phyloP scores from a whole-genome alignment of 2,888 invertebrate genomes.

The Yponomeuta cagnagella region DNA sequence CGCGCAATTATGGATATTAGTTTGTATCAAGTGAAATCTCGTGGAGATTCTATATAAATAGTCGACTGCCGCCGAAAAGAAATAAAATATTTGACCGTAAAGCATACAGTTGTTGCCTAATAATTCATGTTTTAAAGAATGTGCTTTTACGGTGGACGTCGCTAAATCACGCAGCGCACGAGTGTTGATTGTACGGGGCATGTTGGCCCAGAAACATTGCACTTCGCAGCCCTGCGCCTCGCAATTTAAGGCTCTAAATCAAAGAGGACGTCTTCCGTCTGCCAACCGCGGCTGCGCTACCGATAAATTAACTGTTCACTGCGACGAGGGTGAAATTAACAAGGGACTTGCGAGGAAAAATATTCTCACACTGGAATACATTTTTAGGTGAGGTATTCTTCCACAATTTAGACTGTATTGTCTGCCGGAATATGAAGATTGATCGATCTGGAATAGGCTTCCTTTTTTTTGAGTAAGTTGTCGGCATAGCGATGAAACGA shows the following conservation, averaged over 20 bases:
- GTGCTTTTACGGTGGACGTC: background rate
- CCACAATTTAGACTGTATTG: background rate
- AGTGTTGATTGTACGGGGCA: constrained; percentile 39
- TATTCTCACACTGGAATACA: background rate
- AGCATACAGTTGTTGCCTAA: background rate
- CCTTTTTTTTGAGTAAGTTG: background rate
- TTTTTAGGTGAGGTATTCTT: background rate
- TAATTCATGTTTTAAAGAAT: constrained; percentile 8
- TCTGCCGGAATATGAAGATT: background rate
- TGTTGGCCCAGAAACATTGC: constrained; percentile 46
- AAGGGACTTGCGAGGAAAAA: background rate
- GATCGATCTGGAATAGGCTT: background rate
- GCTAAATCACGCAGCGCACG: constrained; percentile 15
- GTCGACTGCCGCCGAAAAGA: background rate
- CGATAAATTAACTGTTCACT: constrained; percentile 57
- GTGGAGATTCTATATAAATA: background rate
- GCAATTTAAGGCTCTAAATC: constrained; percentile 73
- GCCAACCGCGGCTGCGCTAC: constrained; percentile 48
- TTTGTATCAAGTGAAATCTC: background rate
- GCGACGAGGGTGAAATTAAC: constrained; percentile 8
- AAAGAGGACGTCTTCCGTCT: constrained; percentile 36
- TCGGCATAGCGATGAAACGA: constrained; percentile 1
- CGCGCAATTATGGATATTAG: background rate
- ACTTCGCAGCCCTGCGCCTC: constrained; percentile 44
- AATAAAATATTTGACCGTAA: background rate